Base-by-base conservation (phyloP, 2,888 invertebrate species). In the Automeris io region DNA sequence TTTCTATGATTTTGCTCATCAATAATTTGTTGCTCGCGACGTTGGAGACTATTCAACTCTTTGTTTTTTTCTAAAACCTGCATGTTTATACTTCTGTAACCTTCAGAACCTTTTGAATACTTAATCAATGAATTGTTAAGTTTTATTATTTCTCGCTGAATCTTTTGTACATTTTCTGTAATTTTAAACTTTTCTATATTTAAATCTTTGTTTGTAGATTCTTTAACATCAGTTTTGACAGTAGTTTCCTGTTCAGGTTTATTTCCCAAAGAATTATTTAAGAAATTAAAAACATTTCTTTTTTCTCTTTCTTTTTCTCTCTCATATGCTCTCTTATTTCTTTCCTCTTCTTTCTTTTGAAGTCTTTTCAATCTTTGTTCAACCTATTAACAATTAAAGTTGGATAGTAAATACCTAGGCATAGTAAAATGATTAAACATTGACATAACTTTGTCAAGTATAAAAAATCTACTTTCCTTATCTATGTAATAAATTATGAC, bases 171-270 rank as follows among this genome's bases (percentile, higher is more conserved):
- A 55, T 92, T 90, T 74, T 94, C 93, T 1, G 90, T 89, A 40
- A 93, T 86, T 71, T 92, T 91, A 40, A 93, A 91, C 51, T 91
- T 90, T 54, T 92, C 91, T 23, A 94, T 91, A 61, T 93, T 94
- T 24, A 94, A 74, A 38, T 91, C 90, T 64, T 91, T 91, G 45
- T 82, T 90, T 0, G 91, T 87, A 8, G 89, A 87, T 42, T 88
- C 78, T 51, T 87, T 88, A 2, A 88, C 63, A 41, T 83, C 66
- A 26, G 77, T 44, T 4, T 58, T 35, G 2, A 57, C 31, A 6
- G 57, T 45, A 35, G 51, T 43, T 24, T 50, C 59, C 3, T 51
- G 51, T 2, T 66, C 68, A 2, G 47, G 21, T 46, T 69, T 79
- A 49, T 82, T 74, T 1, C 88, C 85, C 32, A 93, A 69, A 11